These are phyloP conservation scores for Eleginops maclovinus DNA, from an alignment of 2,113 vertebrate genomes.

Conservation along the genomic window DNA sequence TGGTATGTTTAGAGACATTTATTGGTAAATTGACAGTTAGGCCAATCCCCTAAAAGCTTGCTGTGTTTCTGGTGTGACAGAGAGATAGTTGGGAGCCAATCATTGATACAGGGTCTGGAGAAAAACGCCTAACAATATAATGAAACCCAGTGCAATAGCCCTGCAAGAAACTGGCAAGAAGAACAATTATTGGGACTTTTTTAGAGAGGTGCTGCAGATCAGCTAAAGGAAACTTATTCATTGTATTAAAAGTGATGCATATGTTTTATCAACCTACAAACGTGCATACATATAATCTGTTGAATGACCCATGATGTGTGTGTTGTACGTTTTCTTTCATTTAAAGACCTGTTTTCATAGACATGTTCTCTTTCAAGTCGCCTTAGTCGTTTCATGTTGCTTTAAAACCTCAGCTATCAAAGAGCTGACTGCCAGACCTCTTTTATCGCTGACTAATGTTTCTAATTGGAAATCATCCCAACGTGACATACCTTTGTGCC, in stretches of 20 bases:
- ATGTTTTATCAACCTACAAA: background rate
- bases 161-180: constrained; percentile 13
- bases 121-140: constrained; percentile 8
- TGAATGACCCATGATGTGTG: background rate
- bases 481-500: constrained; percentile 2
- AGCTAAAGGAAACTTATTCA: background rate
- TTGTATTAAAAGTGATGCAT: background rate
- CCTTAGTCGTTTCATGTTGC: background rate
- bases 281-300: background rate
- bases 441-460: constrained; percentile 13
- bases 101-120: constrained; percentile 11
- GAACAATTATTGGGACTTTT: background rate
- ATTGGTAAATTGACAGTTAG: background rate
- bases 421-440: constrained; percentile 6
- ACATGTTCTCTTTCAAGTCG: constrained; percentile 1
- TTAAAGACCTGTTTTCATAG: background rate
- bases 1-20: background rate
- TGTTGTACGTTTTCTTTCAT: no score
- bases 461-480: constrained; percentile 16
- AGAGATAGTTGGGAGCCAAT: constrained; percentile 13
- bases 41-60: background rate
- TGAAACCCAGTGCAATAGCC: constrained; percentile 34
- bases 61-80: constrained; percentile 12
- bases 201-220: background rate
- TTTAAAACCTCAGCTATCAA: constrained; percentile 8